Percentiles rank a stretch among this genome's conserved stretches.
Evolutionary conservation across 2,113 vertebrate species (phyloP).

Genomic region (Catharus bicknelli): DNA sequence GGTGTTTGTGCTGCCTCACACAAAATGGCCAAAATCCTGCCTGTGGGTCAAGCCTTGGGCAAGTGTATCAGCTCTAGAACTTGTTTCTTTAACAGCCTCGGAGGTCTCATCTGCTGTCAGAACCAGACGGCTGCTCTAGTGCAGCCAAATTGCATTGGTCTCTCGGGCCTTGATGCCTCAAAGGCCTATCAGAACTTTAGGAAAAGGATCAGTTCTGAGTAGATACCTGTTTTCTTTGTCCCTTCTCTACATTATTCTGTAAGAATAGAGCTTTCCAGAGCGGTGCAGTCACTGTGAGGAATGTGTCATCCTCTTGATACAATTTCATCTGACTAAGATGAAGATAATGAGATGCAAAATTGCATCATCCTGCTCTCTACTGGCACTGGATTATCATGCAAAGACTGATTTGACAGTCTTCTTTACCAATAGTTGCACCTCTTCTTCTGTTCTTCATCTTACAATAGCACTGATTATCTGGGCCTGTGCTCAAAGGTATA

Average conservation of each 20-base stretch:
- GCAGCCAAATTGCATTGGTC: neutral
- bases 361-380: neutral
- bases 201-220: neutral
- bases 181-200: neutral
- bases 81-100: neutral
- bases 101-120: neutral
- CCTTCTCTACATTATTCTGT: neutral
- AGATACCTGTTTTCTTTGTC: neutral
- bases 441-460: neutral
- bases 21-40: neutral
- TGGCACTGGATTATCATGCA: rapidly evolving
- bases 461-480: neutral
- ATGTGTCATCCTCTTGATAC: neutral
- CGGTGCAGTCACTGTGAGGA: neutral
- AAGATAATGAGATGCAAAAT: neutral
- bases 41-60: neutral
- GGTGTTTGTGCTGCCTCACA: neutral
- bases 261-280: neutral
- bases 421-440: neutral
- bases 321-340: neutral
- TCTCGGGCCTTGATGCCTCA: neutral
- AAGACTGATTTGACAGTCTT: neutral
- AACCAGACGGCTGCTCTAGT: neutral
- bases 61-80: neutral
- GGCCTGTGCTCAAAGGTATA: neutral